Percentiles rank a stretch among this genome's conserved stretches.
Conservation (phyloP, 2,113 vertebrate species). For the Scomber scombrus region DNA sequence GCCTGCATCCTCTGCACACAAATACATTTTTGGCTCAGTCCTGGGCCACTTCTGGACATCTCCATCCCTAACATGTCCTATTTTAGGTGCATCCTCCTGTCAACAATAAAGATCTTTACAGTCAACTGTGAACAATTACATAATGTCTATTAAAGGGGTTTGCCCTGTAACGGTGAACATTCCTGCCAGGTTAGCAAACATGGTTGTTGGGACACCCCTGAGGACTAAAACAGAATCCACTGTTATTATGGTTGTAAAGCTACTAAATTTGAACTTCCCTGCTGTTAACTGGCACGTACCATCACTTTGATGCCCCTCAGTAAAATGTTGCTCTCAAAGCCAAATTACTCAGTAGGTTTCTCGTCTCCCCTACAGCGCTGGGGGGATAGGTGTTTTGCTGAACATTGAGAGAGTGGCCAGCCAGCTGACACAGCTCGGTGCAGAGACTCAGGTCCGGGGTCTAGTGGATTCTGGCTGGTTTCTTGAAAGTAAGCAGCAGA, state of each 20-base stretch:
- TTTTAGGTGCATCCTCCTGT: conserved; percentile 71
- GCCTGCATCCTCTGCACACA: conserved; percentile 30
- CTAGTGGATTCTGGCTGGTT: conserved; percentile 90
- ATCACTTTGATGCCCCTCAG: conserved; percentile 25
- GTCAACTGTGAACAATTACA: conserved; percentile 64
- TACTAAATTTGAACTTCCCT: conserved; percentile 17
- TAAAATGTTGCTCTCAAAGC: conserved; percentile 17
- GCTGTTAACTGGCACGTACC: background rate
- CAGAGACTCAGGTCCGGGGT: conserved; percentile 87
- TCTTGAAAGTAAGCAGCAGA: conserved; percentile 85
- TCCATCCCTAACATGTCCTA: conserved; percentile 55
- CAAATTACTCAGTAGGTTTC: conserved; percentile 31
- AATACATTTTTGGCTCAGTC: conserved; percentile 9
- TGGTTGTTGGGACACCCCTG: conserved; percentile 30
- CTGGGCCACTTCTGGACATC: conserved; percentile 30
- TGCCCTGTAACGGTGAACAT: conserved; percentile 35
- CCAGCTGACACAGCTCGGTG: conserved; percentile 85
- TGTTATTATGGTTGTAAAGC: conserved; percentile 37
- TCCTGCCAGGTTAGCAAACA: conserved; percentile 57
- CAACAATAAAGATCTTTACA: conserved; percentile 67
- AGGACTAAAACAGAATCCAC: conserved; percentile 44
- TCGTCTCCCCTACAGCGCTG: conserved; percentile 81
- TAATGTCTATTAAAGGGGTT: conserved; percentile 70
- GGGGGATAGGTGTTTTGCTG: conserved; percentile 88
- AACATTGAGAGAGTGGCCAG: conserved; percentile 87